Percentiles rank a stretch among this genome's conserved stretches.
Evolutionary conservation across 53 echinoderm and acorn worm species (phyloP).

Genomic region (Glandiceps talaboti): DNA sequence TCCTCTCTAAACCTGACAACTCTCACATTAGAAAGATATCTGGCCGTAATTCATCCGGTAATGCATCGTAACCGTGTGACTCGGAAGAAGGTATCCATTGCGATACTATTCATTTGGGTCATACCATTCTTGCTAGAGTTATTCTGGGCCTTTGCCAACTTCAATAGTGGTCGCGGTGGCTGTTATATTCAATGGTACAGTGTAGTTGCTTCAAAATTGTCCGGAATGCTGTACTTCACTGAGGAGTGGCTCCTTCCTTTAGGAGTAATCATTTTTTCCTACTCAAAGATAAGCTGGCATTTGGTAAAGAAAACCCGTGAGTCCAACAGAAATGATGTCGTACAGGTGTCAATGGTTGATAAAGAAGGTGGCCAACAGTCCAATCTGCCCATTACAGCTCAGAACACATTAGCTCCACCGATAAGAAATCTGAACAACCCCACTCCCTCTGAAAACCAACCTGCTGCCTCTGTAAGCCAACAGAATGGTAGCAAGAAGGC

Average conservation of each 20-base stretch:
- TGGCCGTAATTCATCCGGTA: neutral
- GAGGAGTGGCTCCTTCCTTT: neutral
- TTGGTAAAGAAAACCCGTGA: neutral
- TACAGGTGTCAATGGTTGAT: too few species aligned
- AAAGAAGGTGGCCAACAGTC: too few species aligned
- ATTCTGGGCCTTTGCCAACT: neutral
- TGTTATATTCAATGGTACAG: neutral
- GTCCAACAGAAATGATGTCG: neutral
- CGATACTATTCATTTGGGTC: neutral
- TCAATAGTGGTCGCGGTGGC: neutral
- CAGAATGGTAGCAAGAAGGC: neutral
- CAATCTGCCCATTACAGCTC: neutral
- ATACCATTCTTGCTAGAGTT: neutral
- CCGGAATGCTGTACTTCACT: neutral
- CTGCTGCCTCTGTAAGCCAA: neutral
- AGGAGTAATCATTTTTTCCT: neutral
- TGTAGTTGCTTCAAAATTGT: neutral
- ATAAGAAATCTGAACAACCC: neutral
- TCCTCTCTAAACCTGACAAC: neutral
- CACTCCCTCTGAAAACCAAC: neutral
- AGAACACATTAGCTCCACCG: neutral
- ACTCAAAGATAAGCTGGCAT: neutral
- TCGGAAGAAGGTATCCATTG: neutral
- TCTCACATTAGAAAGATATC: neutral
- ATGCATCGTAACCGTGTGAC: neutral